Base-by-base conservation (phyloP, 1,140 invertebrate species). In the Formica exsecta region DNA sequence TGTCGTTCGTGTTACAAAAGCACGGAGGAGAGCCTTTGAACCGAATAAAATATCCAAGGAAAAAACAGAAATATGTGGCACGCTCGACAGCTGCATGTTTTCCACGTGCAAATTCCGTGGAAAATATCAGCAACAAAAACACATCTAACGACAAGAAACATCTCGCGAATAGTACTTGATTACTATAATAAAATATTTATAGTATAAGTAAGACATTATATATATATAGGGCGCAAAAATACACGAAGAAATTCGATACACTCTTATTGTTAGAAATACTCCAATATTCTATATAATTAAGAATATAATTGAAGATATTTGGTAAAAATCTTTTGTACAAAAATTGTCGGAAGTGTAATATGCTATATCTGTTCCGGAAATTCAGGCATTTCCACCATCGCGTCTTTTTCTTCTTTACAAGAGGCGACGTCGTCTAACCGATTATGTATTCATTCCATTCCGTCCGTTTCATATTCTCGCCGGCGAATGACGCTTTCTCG, bases 1-100 rank as follows among this genome's bases (percentile, higher is more conserved):
- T 87, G 85, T 81, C 85, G 84, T 75, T 71, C 86, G 80, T 81
- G 71, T 84, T 83, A 87, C 89, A 80, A 81, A 62, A 70, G 16
- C 48, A 57, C 48, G 36, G 48, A 9, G 32, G n/a, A 66, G 41
- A 61, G 44, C 41, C 48, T 88, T 81, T 68, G 76, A 80, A 87
- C 70, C 25, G 11, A 44, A 44, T n/a, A 57, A 61, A 64, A 64
- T 38, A 81, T 70, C 48, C 64, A 32, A 32, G 29, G 11, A 87
- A 29, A 71, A 83, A 81, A 32, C n/a, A 57, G 32, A 84, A 87
- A 65, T 80, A 62, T 25, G 44, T 48, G 25, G 19, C 11, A 22
- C 25, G 22, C 36, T 19, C 57, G 48, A 59, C 51, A 25, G 6
- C 36, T 22, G 22, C 62, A 41, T 84, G 80, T 62, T 68, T 48